Conservation (phyloP, 2,113 vertebrate species). For the Ctenomys sociabilis region DNA sequence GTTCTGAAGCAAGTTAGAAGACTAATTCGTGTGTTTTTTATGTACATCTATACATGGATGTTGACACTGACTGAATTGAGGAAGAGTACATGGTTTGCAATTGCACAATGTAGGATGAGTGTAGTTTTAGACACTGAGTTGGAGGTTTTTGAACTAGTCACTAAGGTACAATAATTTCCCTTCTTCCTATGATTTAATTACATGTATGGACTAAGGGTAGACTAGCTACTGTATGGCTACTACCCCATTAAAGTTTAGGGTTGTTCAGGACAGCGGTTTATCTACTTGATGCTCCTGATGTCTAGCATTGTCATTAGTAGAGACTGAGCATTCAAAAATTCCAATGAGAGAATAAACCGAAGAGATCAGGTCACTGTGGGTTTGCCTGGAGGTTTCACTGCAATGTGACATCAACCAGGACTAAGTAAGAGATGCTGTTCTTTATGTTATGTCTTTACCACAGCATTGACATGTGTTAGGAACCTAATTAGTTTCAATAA, state of each 20-base stretch:
- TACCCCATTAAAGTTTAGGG: not conserved
- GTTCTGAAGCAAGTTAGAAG: rapidly evolving
- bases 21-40: not conserved
- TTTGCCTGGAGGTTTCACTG: not conserved
- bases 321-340: not conserved
- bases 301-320: not conserved
- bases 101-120: not conserved
- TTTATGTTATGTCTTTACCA: not conserved
- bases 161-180: not conserved
- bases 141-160: not conserved
- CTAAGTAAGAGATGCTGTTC: not conserved
- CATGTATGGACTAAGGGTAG: not conserved
- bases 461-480: not conserved
- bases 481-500: not conserved
- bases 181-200: not conserved
- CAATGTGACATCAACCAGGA: not conserved
- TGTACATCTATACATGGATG: not conserved
- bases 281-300: not conserved
- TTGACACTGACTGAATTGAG: not conserved
- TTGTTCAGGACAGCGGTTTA: not conserved
- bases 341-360: not conserved
- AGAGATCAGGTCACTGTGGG: not conserved
- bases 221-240: not conserved
- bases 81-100: not conserved
- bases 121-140: not conserved